Base-by-base conservation (phyloP, 2,888 invertebrate genomes). In the Apeira syringaria region DNA sequence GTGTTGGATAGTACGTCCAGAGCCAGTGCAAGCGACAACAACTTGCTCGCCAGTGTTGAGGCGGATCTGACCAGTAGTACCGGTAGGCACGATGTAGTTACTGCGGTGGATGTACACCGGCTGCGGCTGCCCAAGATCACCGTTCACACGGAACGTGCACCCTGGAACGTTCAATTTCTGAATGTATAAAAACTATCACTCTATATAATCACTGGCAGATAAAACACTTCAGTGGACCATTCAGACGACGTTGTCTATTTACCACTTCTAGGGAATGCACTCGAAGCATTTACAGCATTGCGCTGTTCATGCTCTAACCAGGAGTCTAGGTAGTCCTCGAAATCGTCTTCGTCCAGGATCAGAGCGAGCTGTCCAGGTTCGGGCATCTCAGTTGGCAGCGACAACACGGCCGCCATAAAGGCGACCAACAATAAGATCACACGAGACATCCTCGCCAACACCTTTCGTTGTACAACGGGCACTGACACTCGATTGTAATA, bases 121-220 rank as follows among this genome's bases (percentile, higher is more conserved):
- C 62, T 93, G 93, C 0, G 91, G 92, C 43, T 89, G 87, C 0
- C 81, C 83, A 1, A 92, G 74, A 55, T 91, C 91, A 7, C 90
- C 85, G 30, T 85, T 80, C 1, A 86, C 70, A 29, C 80, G 79
- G 35, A 92, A 65, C 2, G 68, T 61, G 57, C 92, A 92, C 12
- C 80, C 85, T 82, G 42, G 5, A 41, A 41, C 12, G 34, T 18
- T 17, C 2, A 4, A 18, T 4, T 15, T 9, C n/a, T 9, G 12
- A 11, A 18, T 6, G n/a, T 18, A 6, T 5, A 18, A 6, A 6
- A 18, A 18, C 18, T 18, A 15, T 15, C 15, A 15, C 15, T 15
- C n/a, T n/a, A n/a, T n/a, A 15, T 4, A 15, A 15, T 4, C 3
- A 15, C 15, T 15, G 15, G 15, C 15, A 15, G 15, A 15, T 15